Conservation (phyloP, 2,888 invertebrate genomes). For the Eupithecia abbreviata region DNA sequence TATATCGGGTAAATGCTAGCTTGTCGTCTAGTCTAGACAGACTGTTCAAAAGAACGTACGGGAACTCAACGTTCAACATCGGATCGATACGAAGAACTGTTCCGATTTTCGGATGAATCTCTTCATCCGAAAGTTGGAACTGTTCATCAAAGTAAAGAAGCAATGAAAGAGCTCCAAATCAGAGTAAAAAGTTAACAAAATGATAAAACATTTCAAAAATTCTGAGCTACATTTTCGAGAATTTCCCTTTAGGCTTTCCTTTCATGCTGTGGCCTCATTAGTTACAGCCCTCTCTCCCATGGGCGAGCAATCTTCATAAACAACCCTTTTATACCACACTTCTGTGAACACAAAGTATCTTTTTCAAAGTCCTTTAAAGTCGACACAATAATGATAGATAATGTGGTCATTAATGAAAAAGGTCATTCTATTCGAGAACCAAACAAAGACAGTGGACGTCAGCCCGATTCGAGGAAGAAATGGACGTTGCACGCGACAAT, state of each 20-base stretch:
- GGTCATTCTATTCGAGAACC: not conserved
- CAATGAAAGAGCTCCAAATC: not conserved
- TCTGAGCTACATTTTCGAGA: not conserved
- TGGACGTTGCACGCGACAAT: slow-evolving; percentile 10
- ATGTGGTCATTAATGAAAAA: not conserved
- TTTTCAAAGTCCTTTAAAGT: not conserved
- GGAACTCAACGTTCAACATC: not conserved
- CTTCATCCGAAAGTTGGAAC: not conserved
- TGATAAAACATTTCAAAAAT: not conserved
- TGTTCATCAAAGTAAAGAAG: not conserved
- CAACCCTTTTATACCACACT: slow-evolving; percentile 2
- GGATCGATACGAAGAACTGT: not conserved
- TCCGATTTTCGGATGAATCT: not conserved
- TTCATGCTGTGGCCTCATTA: slow-evolving; percentile 50
- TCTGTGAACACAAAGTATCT: not conserved
- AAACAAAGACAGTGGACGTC: slow-evolving; percentile 16
- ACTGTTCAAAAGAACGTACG: not conserved
- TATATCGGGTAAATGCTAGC: not conserved
- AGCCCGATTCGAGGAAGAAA: slow-evolving; percentile 11
- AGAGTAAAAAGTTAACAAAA: not conserved
- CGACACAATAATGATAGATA: not conserved
- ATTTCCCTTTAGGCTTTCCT: slow-evolving; percentile 34
- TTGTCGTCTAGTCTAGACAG: not conserved
- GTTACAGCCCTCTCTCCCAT: slow-evolving; percentile 33
- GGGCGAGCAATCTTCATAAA: slow-evolving; percentile 19